A percentile compares a stretch with the other conserved stretches of the same genome.
phyloP scores from a whole-genome alignment of 2,888 invertebrate species.

The Gymnocheta viridis region DNA sequence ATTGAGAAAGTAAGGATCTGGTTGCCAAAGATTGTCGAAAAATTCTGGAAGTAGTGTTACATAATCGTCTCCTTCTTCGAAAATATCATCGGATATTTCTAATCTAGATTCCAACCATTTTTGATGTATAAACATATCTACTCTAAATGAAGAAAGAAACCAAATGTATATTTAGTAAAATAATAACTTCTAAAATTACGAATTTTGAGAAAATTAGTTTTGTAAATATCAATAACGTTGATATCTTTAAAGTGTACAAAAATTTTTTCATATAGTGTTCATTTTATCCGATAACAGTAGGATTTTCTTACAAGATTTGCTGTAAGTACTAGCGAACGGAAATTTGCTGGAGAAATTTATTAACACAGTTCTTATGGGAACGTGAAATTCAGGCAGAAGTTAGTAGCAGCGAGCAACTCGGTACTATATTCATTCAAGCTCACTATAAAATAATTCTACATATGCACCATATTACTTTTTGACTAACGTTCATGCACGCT shows the following conservation, averaged over 20 bases:
- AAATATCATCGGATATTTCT: slow-evolving; percentile 89
- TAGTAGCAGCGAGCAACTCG: no score
- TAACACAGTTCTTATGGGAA: no score
- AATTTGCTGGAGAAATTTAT: no score
- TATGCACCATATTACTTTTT: no score
- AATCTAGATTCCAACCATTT: slow-evolving; percentile 91
- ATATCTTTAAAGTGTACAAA: no score
- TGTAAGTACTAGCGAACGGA: no score
- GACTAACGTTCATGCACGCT: no score
- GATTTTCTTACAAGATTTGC: background rate
- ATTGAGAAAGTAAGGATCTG: slow-evolving; percentile 92
- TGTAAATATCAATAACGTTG: background rate
- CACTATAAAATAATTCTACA: no score
- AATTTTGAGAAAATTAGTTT: background rate
- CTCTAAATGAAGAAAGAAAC: slow-evolving; percentile 82
- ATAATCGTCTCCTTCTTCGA: slow-evolving; percentile 91
- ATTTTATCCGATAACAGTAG: background rate
- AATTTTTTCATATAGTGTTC: no score
- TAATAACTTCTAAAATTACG: background rate
- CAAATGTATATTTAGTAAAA: slow-evolving; percentile 20
- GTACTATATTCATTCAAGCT: no score
- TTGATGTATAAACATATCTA: slow-evolving; percentile 92
- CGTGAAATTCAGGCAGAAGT: no score
- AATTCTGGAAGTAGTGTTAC: slow-evolving; percentile 90
- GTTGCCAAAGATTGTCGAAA: slow-evolving; percentile 93